Percentiles rank a stretch among this genome's conserved stretches.
Evolutionary conservation across 2,113 vertebrate species (phyloP).

Genomic region (Perognathus longimembris): DNA sequence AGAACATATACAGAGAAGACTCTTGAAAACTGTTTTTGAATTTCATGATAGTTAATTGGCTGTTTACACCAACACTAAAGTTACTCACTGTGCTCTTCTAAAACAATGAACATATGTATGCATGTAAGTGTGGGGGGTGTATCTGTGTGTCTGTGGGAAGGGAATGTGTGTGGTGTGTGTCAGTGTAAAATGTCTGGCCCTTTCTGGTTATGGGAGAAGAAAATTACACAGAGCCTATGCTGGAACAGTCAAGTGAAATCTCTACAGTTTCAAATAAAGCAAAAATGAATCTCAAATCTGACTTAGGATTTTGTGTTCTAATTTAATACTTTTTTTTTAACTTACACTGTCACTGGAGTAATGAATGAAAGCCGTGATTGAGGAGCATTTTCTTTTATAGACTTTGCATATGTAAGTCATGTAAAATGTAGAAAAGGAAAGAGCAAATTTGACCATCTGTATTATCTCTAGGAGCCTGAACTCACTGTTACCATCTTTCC

Average conservation of each 20-base stretch:
- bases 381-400: neutral
- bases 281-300: neutral
- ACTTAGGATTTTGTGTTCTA: neutral
- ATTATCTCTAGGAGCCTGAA: neutral
- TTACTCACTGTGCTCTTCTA: neutral
- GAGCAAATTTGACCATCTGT: neutral
- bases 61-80: neutral
- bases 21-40: neutral
- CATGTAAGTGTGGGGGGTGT: neutral
- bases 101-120: neutral
- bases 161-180: neutral
- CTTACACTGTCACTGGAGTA: neutral
- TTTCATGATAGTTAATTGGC: neutral
- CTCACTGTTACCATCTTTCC: neutral
- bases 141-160: neutral
- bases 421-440: neutral
- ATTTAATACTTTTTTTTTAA: slow-evolving; percentile 30
- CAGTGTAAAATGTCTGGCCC: neutral
- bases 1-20: neutral
- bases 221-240: neutral
- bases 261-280: neutral
- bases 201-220: neutral
- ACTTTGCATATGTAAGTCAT: neutral
- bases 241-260: neutral
- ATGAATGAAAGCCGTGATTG: neutral